Base-by-base conservation (phyloP, 2,888 invertebrate genomes). In the Drosophila rubida region DNA sequence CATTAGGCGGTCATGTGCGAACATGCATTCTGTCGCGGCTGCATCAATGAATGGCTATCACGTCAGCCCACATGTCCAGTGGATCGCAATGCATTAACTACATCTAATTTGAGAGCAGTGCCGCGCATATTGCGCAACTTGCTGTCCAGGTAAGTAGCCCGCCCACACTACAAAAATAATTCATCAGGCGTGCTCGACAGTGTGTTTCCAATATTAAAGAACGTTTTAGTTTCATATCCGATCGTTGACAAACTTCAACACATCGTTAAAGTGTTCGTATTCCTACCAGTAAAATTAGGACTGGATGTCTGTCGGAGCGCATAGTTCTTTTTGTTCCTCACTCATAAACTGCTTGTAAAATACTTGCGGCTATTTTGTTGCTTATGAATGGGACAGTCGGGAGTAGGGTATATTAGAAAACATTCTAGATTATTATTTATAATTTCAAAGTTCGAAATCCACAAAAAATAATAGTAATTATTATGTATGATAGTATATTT, bases 1-100 rank as follows among this genome's bases (percentile, higher is more conserved):
- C 54, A 37, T 39, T 55, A 81, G 98, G 98, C 98, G 57, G 97
- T 97, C 51, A 95, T 95, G 85, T 99, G 98, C 92, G 98, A 99
- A 91, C 98, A 99, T 93, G 98, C 98, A 60, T 99, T 98, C 93
- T 99, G 98, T 92, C 95, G 96, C 85, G 95, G 95, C 50, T 99
- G 98, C 92, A 99, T 99, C 86, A 96, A 96, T 69, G 97, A 98
- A 92, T 99, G 98, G 98, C 95, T 98, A 77, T 96, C 96, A 75
- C 94, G 97, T 51, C 98, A 98, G 91, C 97, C 97, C 14, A 98
- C 97, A 32, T 99, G 98, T 90, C 98, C 98, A 3, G 96, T 98
- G 45, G 98, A 99, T 92, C 94, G 98, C 55, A 97, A 97, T 90
- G 95, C 96, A 51, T 96, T 98, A 79, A 97, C 97, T 35, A 94